Evolutionary conservation across 2,888 invertebrate genomes (phyloP), one percentile per base, ranked within the genome.

Genomic region (Tyria jacobaeae): DNA sequence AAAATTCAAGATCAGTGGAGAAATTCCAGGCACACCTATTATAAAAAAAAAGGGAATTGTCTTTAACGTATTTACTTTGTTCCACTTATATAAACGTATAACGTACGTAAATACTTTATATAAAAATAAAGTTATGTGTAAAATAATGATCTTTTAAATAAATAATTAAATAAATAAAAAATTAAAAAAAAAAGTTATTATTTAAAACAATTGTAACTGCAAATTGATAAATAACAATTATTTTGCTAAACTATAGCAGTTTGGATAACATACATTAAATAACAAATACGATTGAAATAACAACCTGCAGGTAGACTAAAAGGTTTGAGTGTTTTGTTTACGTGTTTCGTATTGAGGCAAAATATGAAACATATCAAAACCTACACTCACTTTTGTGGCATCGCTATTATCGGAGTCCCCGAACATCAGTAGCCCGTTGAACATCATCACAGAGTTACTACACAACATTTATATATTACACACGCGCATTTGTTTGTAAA

Each of bases 391-490:
- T 84, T 90, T 93, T 44, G 87, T 83, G 69, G 86, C 85, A 76
- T 91, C 92, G 73, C 92, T 92, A n/a, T 79, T 81, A 57, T 93
- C 93, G 14, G 92, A 92, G 70, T 93, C 93, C 10, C 84, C 89
- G 62, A 85, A 89, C 85, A 89, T 87, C 60, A 90, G 50, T 9
- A 92, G 74, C 1, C 93, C 92, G 70, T 92, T 92, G 71, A 93
- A 92, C 92, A 93, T 92, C 92, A 93, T 92, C 54, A 55, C 59
- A 48, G 31, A n/a, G 21, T 39, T 53, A 59, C 59, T 57, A 78
- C 41, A 63, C 65, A 63, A 66, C 53, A 70, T 67, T 60, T 57
- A 60, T 60, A 48, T 51, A 39, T 52, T 57, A 62, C 56, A 71
- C 67, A 64, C 53, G 65, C 57, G 14, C 51, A 71, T 68, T 60